These are phyloP conservation scores for Catharus fuscescens DNA, from an alignment of 2,113 vertebrate genomes.

Conservation along the genomic window DNA sequence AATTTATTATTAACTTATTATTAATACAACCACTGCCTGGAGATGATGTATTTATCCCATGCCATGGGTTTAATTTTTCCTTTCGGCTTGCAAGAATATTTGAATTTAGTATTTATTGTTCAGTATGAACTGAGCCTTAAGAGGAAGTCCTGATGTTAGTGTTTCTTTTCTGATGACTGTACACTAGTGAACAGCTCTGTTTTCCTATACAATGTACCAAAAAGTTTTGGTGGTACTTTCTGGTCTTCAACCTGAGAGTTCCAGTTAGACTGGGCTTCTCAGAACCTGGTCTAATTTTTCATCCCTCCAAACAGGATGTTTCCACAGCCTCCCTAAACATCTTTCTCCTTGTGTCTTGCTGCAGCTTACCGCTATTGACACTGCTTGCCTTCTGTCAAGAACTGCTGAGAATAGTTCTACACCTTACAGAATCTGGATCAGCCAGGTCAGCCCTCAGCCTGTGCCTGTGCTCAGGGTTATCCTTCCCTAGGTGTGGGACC, in stretches of 20 bases:
- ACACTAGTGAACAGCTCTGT: background rate
- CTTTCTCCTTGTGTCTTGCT: background rate
- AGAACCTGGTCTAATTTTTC: background rate
- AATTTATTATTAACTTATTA: background rate
- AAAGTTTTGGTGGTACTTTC: background rate
- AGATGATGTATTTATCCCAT: background rate
- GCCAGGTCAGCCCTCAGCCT: background rate
- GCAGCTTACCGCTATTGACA: background rate
- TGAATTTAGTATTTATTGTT: background rate
- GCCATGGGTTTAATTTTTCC: background rate
- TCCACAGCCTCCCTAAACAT: background rate
- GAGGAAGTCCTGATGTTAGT: background rate
- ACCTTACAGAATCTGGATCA: background rate
- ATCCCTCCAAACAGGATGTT: background rate
- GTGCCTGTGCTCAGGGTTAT: background rate
- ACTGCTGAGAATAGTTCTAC: background rate
- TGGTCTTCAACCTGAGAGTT: background rate
- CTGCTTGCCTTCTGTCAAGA: fast-evolving
- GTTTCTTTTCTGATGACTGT: background rate
- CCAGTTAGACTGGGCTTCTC: background rate
- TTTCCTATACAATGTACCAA: background rate
- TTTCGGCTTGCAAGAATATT: background rate
- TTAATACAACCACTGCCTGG: background rate
- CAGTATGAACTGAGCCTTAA: background rate
- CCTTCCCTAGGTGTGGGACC: no score